Base-by-base conservation (phyloP, 2,797 vertebrate genomes). In the Lycodopsis pacificus region DNA sequence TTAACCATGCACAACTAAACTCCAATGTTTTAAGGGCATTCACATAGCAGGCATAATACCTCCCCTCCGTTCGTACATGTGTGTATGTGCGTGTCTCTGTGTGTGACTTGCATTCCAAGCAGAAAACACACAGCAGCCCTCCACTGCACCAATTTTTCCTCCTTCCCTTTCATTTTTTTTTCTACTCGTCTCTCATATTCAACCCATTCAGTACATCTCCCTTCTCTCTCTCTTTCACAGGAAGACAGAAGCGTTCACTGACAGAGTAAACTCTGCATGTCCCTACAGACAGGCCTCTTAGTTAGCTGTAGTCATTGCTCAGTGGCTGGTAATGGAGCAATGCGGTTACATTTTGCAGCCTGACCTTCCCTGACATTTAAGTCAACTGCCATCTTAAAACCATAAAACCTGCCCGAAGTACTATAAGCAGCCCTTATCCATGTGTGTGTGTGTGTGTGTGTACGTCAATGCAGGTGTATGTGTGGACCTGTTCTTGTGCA, bases 101-200 rank as follows among this genome's bases (percentile, higher is more conserved):
- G 73, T 91, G 90, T 91, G 92, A 91, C 90, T 90, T 80, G 89
- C 88, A 91, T 91, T 86, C 85, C 84, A 91, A 93, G 81, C 71
- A 82, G 85, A 86, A 90, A 93, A 89, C 68, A 84, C 84, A 88
- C 74, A 89, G 77, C 81, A 85, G 59, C 80, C 74, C 80, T 91
- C 86, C 83, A 87, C 89, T 93, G 87, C 90, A 91, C 79, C 90
- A 88, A 61, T 84, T 85, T 84, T 81, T 73, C 62, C 56, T 69
- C 71, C 72, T 80, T 78, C 64, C 57, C 74, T 85, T 79, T 81
- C 38, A 76, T 77, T 88, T 89, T 81, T 56, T 85, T 68, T 73
- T 38, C 59, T 44, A 59, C 75, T 54, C 59, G 1, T 84, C 77
- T 75, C 44, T 82, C 75, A 85, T 78, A 79, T 86, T 87, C 81